phyloP scores from a whole-genome alignment of 35 echinoderm and acorn worm species.

The Ptychodera flava region DNA sequence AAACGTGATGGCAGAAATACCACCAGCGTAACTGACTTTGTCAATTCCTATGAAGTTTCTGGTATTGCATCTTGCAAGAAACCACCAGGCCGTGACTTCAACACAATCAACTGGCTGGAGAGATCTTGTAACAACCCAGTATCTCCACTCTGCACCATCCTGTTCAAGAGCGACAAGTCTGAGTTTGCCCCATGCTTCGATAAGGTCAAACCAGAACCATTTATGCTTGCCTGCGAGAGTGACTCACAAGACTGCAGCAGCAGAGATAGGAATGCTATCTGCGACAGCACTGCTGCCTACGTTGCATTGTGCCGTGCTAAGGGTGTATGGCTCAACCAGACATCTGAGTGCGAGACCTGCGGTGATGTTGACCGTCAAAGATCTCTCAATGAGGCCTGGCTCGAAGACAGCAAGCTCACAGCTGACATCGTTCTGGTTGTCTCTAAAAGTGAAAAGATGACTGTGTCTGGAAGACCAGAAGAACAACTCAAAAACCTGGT shows the following conservation, averaged over 20 bases:
- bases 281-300: not conserved
- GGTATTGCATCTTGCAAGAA: slow-evolving; percentile 37
- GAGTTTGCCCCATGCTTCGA: slow-evolving; percentile 36
- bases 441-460: slow-evolving; percentile 55
- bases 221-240: slow-evolving; percentile 7
- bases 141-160: slow-evolving; percentile 24
- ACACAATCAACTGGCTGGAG: slow-evolving; percentile 14
- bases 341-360: slow-evolving; percentile 14
- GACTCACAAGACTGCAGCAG: slow-evolving; percentile 12
- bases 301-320: slow-evolving; percentile 2
- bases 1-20: slow-evolving; percentile 60
- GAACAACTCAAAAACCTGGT: slow-evolving; percentile 32
- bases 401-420: slow-evolving; percentile 5
- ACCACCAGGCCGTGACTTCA: slow-evolving; percentile 15
- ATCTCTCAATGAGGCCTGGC: slow-evolving; percentile 12
- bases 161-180: slow-evolving; percentile 43
- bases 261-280: not conserved
- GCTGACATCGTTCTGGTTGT: slow-evolving; percentile 79
- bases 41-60: slow-evolving; percentile 70
- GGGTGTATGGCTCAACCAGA: not conserved
- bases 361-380: slow-evolving; percentile 13
- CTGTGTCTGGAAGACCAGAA: not conserved
- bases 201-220: slow-evolving; percentile 34
- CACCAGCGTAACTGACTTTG: slow-evolving; percentile 40
- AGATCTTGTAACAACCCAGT: not conserved